Conservation (phyloP, 2,888 invertebrate genomes). For the Coelogynopora nodosa region DNA sequence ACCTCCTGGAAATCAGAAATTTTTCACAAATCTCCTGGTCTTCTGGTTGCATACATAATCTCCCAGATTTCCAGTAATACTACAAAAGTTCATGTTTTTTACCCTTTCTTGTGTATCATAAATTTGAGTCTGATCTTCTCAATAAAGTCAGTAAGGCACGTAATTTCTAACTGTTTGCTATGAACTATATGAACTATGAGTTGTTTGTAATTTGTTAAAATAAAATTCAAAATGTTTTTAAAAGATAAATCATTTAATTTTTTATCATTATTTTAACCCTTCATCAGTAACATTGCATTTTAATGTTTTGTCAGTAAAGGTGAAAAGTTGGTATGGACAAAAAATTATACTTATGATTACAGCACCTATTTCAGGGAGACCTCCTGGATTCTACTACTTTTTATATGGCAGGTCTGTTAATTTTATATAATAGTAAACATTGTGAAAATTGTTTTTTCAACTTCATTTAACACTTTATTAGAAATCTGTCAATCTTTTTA, state of each 20-base stretch:
- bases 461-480: too few relatives aligned
- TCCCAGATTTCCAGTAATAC: too few relatives aligned
- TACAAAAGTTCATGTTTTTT: too few relatives aligned
- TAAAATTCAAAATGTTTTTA: neutral
- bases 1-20: too few relatives aligned
- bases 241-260: neutral
- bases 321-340: neutral
- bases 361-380: neutral
- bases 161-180: neutral
- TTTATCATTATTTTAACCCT: neutral
- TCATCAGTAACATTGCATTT: neutral
- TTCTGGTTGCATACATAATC: too few relatives aligned
- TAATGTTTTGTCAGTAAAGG: neutral
- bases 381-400: neutral
- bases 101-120: neutral
- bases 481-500: too few relatives aligned
- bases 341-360: neutral
- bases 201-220: neutral
- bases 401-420: neutral
- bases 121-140: neutral
- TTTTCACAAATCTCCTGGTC: too few relatives aligned
- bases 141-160: neutral
- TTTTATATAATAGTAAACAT: too few relatives aligned
- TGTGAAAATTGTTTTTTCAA: too few relatives aligned
- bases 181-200: neutral